phyloP scores from a whole-genome alignment of 2,113 vertebrate genomes.

The Myocastor coypus region DNA sequence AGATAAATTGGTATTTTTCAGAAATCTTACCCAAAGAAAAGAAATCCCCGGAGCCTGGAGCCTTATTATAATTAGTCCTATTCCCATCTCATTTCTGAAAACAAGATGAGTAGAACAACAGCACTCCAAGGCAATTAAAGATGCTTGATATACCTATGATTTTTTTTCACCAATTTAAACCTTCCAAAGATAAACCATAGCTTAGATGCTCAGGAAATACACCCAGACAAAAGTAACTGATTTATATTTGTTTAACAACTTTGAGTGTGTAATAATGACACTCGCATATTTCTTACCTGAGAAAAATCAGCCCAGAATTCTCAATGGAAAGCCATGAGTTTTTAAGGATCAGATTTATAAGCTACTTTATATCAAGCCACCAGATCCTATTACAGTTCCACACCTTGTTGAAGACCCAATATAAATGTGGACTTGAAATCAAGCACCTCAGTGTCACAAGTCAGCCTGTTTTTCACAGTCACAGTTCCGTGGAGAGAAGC shows the following conservation, averaged over 20 bases:
- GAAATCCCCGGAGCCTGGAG: background rate
- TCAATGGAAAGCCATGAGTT: slow-evolving; percentile 50
- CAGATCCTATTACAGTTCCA: slow-evolving; percentile 69
- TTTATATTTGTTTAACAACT: slow-evolving; percentile 58
- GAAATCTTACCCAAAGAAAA: slow-evolving; percentile 54
- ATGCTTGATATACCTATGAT: slow-evolving; percentile 43
- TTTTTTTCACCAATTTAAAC: slow-evolving; percentile 70
- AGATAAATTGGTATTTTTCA: slow-evolving; percentile 64
- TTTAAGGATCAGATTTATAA: slow-evolving; percentile 53
- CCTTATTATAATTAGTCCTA: slow-evolving; percentile 52
- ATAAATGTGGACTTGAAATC: slow-evolving; percentile 72
- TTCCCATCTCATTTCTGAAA: slow-evolving; percentile 65
- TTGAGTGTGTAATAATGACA: slow-evolving; percentile 45
- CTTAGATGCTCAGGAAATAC: slow-evolving; percentile 12
- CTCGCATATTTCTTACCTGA: slow-evolving; percentile 23
- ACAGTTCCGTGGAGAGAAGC: slow-evolving; percentile 61
- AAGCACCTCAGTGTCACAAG: slow-evolving; percentile 41
- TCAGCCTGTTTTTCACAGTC: slow-evolving; percentile 57
- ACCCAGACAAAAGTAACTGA: background rate
- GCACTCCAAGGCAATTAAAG: slow-evolving; percentile 63
- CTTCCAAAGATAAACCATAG: slow-evolving; percentile 55
- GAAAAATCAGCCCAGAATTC: slow-evolving; percentile 56
- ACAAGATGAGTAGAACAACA: slow-evolving; percentile 58
- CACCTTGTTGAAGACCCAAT: slow-evolving; percentile 69
- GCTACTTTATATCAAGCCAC: slow-evolving; percentile 61